phyloP scores from a whole-genome alignment of 1,140 invertebrate species.

The Elysia chlorotica region DNA sequence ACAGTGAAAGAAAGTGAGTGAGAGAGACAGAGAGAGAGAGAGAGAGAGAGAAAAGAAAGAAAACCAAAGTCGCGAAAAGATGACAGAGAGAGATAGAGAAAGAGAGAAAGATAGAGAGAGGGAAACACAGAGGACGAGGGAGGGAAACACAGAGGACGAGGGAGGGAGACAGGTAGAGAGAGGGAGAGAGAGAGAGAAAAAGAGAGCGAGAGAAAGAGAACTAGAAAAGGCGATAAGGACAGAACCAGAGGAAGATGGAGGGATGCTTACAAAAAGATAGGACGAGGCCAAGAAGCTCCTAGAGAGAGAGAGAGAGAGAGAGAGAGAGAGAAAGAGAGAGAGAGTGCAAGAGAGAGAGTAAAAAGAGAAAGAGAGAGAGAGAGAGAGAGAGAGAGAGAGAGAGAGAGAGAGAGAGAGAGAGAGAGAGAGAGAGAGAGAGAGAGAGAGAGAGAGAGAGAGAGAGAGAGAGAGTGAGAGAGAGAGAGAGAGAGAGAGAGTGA shows the following conservation, averaged over 20 bases:
- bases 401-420: background rate
- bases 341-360: background rate
- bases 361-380: background rate
- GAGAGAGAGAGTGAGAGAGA: background rate
- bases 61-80: background rate
- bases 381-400: background rate
- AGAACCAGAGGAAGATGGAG: background rate
- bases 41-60: slow-evolving; percentile 1
- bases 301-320: background rate
- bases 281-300: background rate
- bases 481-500: too few species aligned
- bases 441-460: background rate
- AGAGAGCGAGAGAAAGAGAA: too few species aligned
- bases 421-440: background rate
- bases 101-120: background rate
- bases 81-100: background rate
- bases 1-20: background rate
- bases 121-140: background rate
- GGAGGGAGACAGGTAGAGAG: background rate
- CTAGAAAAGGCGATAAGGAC: background rate
- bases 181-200: background rate
- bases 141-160: too few species aligned
- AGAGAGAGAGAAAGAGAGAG: background rate
- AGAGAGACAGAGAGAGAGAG: background rate
- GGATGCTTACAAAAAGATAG: background rate